Evolutionary conservation across 1,140 invertebrate species (phyloP).

Genomic region (Reticulitermes speratus): DNA sequence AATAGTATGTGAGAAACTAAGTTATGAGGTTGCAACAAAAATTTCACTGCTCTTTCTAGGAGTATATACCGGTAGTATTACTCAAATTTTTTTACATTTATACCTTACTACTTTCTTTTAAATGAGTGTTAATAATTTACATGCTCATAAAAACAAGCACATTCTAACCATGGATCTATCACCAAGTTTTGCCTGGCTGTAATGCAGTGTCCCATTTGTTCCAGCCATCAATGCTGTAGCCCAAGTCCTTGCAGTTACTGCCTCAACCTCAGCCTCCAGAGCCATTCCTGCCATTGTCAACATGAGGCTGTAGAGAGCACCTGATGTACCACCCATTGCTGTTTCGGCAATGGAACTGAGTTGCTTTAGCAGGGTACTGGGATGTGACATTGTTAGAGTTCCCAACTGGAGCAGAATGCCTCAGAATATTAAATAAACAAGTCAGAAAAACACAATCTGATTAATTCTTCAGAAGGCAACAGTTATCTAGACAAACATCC

Average conservation of each 20-base stretch:
- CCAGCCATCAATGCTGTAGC: slow-evolving; percentile 51
- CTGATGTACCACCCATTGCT: slow-evolving; percentile 70
- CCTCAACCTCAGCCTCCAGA: slow-evolving; percentile 45
- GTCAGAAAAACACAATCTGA: background rate
- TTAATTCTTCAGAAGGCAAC: background rate
- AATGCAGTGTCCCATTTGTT: slow-evolving; percentile 62
- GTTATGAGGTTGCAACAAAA: no score
- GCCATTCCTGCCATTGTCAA: slow-evolving; percentile 60
- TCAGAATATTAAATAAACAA: slow-evolving; percentile 38
- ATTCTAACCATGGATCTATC: slow-evolving; percentile 72
- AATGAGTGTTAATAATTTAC: no score
- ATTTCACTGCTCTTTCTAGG: no score
- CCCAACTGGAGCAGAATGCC: slow-evolving; percentile 41
- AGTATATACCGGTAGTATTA: no score
- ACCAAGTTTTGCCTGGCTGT: slow-evolving; percentile 70
- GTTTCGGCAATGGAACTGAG: slow-evolving; percentile 61
- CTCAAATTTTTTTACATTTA: no score
- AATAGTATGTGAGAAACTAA: no score
- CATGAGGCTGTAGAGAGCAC: slow-evolving; percentile 69
- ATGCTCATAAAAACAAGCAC: no score
- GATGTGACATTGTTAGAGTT: slow-evolving; percentile 45
- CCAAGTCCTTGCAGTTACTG: slow-evolving; percentile 47
- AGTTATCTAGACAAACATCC: no score
- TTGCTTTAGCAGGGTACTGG: slow-evolving; percentile 51
- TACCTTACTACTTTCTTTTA: no score